Percentiles rank a stretch among this genome's conserved stretches.
Conservation (phyloP, 2,888 invertebrate genomes). For the Acronicta aceris region DNA sequence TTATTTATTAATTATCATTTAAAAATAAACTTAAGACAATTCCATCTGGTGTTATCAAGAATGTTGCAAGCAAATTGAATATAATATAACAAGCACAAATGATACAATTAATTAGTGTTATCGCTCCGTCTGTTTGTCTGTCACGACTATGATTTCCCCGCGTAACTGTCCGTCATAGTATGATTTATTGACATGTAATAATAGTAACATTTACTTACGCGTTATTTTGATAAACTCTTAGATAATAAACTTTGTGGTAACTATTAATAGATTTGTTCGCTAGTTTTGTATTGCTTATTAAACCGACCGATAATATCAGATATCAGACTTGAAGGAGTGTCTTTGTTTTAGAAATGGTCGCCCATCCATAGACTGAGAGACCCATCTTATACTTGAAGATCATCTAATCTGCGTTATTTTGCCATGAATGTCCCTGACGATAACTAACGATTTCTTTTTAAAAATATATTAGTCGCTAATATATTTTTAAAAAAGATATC, state of each 20-base stretch:
- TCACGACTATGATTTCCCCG: conserved; percentile 43
- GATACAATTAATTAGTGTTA: conserved; percentile 62
- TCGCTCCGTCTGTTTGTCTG: conserved; percentile 57
- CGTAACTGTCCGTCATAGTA: conserved; percentile 53
- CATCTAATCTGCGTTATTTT: too few relatives aligned
- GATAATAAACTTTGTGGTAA: conserved; percentile 7
- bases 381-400: too few relatives aligned
- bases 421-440: too few relatives aligned
- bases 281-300: conserved; percentile 1
- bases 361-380: too few relatives aligned
- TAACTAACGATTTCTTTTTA: too few relatives aligned
- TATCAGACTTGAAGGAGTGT: too few relatives aligned
- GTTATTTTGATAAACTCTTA: conserved; percentile 36
- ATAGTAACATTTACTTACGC: conserved; percentile 46
- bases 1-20: not conserved
- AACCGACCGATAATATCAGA: too few relatives aligned
- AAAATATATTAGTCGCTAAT: too few relatives aligned
- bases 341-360: too few relatives aligned
- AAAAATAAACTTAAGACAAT: not conserved
- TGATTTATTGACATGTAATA: conserved; percentile 57
- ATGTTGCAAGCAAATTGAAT: conserved; percentile 56
- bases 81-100: conserved; percentile 44
- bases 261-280: conserved; percentile 21
- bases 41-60: conserved; percentile 14
- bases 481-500: too few relatives aligned